Evolutionary conservation across 2,113 vertebrate genomes (phyloP).

Genomic region (Serranochromis macrocephalus): DNA sequence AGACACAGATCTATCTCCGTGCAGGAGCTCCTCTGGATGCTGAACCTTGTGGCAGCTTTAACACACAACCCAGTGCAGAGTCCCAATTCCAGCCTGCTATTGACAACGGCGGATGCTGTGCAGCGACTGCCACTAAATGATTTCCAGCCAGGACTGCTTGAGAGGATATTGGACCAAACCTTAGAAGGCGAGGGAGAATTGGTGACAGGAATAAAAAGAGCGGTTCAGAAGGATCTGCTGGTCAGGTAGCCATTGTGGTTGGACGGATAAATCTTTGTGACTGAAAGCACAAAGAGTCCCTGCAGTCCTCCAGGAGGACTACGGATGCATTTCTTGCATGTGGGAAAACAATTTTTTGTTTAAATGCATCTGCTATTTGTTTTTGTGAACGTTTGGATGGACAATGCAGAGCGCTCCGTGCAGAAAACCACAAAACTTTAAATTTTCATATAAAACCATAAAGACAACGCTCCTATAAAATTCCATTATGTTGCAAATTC

Average conservation of each 20-base stretch:
- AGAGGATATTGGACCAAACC: background rate
- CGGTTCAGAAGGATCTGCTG: constrained; percentile 3
- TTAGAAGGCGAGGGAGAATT: background rate
- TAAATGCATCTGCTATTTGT: background rate
- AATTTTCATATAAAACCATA: background rate
- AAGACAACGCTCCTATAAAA: background rate
- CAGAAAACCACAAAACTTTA: background rate
- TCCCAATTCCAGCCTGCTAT: constrained; percentile 1
- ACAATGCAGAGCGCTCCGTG: background rate
- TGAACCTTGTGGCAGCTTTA: constrained; percentile 32
- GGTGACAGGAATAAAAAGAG: background rate
- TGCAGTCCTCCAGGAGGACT: background rate
- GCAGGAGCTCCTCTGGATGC: constrained; percentile 38
- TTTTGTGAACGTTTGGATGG: background rate
- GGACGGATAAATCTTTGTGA: constrained; percentile 22
- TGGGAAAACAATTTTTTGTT: constrained; percentile 20
- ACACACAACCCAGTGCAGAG: background rate
- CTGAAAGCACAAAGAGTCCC: constrained; percentile 17
- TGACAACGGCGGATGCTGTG: constrained; percentile 21
- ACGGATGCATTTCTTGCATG: background rate
- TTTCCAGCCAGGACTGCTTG: background rate
- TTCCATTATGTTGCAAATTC: background rate
- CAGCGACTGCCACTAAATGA: constrained; percentile 19
- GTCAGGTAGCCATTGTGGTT: constrained; percentile 15
- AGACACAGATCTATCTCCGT: constrained; percentile 45